phyloP scores from a whole-genome alignment of 1,140 invertebrate species.

The Drosophila insularis region DNA sequence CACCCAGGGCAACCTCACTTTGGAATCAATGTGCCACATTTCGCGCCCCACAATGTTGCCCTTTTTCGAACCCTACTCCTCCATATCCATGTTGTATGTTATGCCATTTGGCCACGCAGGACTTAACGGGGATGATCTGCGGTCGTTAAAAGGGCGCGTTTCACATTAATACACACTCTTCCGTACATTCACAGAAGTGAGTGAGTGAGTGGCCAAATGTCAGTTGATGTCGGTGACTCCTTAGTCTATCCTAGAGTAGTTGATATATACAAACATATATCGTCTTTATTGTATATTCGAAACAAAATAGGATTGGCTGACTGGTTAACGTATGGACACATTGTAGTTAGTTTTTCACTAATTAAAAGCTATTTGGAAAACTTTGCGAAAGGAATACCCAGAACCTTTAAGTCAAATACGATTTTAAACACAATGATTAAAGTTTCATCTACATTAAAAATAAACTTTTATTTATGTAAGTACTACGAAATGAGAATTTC shows the following conservation, averaged over 20 bases:
- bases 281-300: neutral
- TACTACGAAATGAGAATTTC: no score
- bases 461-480: neutral
- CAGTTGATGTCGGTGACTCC: conserved; percentile 38
- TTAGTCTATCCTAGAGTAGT: neutral
- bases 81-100: conserved; percentile 11
- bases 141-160: conserved; percentile 75
- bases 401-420: neutral
- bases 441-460: neutral
- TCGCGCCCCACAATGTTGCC: conserved; percentile 69
- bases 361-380: conserved; percentile 47
- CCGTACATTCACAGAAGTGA: neutral
- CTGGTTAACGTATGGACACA: conserved; percentile 26
- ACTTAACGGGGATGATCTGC: conserved; percentile 60
- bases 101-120: conserved; percentile 54
- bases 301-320: conserved; percentile 58
- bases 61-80: conserved; percentile 48
- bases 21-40: conserved; percentile 53
- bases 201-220: conserved; percentile 56
- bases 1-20: conserved; percentile 36
- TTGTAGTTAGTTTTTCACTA: conserved; percentile 34
- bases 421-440: neutral
- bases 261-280: conserved; percentile 12
- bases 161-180: conserved; percentile 48
- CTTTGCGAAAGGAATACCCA: neutral